Base-by-base conservation (phyloP, 2,888 invertebrate species). In the Shargacucullia verbasci region DNA sequence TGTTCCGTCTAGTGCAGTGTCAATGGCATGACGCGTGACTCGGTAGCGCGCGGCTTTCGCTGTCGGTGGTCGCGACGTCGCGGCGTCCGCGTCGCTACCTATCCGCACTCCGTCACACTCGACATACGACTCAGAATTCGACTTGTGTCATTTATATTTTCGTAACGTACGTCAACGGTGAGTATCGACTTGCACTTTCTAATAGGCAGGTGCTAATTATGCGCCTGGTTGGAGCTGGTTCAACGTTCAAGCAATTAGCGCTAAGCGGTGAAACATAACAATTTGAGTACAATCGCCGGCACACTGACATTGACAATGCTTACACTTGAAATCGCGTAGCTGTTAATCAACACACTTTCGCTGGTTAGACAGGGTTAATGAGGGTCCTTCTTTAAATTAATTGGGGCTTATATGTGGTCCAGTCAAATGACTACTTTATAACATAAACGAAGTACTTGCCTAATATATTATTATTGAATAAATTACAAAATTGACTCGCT, bases 21-120 rank as follows among this genome's bases (percentile, higher is more conserved):
- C 90, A 90, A 86, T 83, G 91, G 86, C 91, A 83, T 76, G 72
- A 74, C 80, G 87, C 87, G 88, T 88, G 88, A 83, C 81, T 85
- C 83, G 84, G 85, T 78, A 83, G 80, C 79, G 74, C 55, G 50
- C 62, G 54, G 88, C 92, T 92, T 92, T 92, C 92, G 89, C 92
- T 86, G 81, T 86, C 82, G 68, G 52, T 59, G 66, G 68, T 55
- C 66, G 80, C 80, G 82, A 79, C 79, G 80, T 80, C 83, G 80
- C 77, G 70, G 58, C 12, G 34, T 63, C 56, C 33, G 59, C 72
- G 72, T 69, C 48, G 43, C 49, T 61, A 45, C 44, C 54, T 53
- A 52, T 67, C 67, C 71, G 59, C 54, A 62, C 76, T 68, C 71
- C 82, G 82, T 86, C 81, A 84, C 81, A 85, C 82, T 73, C 78